Evolutionary conservation across 2,797 vertebrate species (phyloP), one percentile per base, ranked within the genome.

Genomic region (Ctenosaura bakeri): DNA sequence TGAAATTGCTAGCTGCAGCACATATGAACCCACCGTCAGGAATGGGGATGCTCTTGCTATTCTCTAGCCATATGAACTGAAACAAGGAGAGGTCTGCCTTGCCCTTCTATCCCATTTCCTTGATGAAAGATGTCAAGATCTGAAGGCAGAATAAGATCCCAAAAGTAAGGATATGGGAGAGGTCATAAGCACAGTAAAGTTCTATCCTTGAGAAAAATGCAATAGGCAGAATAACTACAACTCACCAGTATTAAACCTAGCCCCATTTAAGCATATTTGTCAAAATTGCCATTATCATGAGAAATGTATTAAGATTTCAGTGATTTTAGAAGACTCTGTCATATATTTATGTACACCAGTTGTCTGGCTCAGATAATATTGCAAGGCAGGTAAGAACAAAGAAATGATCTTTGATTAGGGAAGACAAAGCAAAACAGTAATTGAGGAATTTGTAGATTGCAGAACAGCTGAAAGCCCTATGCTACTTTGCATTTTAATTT

Each of bases 401-500:
- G 90, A 94, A 56, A 4, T 87, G 0, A 50, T 91, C 56, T 50
- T 82, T 94, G 83, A 73, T 64, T 1, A 1, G 71, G 66, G 59
- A 26, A 46, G 82, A 92, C 0, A 50, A 13, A 12, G 22, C 0
- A 35, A 32, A 69, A 69, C 2, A 42, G 26, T 76, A 42, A 83
- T 85, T 86, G n/a, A 79, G 2, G 38, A 91, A 91, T 20, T 0
- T 79, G 91, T 8, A 85, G 22, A 22, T 66, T 81, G 66, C 66
- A 88, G 82, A 64, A 83, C 22, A 26, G 59, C 16, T 86, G 82
- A 46, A 50, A 14, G 52, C 90, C 35, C 12, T 50, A 85, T 59
- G 13, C 64, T 73, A 56, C 87, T 12, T 38, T 89, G 90, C 78
- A 88, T 81, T 93, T 86, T 93, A 7, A 78, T 26, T 12, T 95